phyloP scores from a whole-genome alignment of 1,140 invertebrate species.

The Phymastichus coffea region DNA sequence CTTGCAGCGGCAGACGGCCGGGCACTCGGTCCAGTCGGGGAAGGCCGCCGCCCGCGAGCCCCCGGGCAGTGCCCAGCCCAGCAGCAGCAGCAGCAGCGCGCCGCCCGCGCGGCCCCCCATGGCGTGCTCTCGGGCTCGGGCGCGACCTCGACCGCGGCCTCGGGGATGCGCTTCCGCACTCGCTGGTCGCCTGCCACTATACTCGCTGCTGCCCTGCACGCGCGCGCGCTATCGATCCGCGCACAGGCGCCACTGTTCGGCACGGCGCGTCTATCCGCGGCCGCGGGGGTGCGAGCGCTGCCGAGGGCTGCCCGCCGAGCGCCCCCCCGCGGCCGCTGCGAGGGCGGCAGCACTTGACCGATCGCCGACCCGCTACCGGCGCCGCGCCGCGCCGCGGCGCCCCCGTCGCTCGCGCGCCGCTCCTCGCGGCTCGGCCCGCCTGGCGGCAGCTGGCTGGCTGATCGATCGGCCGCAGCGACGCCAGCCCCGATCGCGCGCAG shows the following conservation, averaged over 20 bases:
- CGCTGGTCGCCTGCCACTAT: slow-evolving; percentile 36
- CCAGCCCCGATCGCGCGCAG: not conserved
- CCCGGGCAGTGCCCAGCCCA: slow-evolving; percentile 23
- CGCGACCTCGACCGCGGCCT: slow-evolving; percentile 46
- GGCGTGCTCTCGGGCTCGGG: slow-evolving; percentile 41
- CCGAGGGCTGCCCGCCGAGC: slow-evolving; percentile 8
- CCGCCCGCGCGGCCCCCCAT: not conserved
- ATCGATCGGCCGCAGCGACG: not conserved
- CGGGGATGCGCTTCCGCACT: slow-evolving; percentile 41
- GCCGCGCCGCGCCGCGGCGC: not conserved
- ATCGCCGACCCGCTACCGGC: slow-evolving; percentile 24
- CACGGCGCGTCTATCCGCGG: not conserved
- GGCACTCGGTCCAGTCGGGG: slow-evolving; percentile 81
- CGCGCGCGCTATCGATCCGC: not conserved
- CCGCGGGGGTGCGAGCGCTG: too few species aligned
- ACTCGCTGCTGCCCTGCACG: not conserved
- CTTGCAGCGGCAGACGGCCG: slow-evolving; percentile 78
- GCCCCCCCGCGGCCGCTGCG: slow-evolving; percentile 22
- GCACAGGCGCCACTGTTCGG: not conserved
- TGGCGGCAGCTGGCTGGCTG: not conserved
- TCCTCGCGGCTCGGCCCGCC: not conserved
- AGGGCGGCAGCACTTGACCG: slow-evolving; percentile 11
- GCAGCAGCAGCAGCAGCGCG: not conserved
- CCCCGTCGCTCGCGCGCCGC: not conserved
- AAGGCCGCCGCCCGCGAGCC: slow-evolving; percentile 55